Evolutionary conservation across 2,888 invertebrate genomes (phyloP).

Genomic region (Galerucella pusilla): DNA sequence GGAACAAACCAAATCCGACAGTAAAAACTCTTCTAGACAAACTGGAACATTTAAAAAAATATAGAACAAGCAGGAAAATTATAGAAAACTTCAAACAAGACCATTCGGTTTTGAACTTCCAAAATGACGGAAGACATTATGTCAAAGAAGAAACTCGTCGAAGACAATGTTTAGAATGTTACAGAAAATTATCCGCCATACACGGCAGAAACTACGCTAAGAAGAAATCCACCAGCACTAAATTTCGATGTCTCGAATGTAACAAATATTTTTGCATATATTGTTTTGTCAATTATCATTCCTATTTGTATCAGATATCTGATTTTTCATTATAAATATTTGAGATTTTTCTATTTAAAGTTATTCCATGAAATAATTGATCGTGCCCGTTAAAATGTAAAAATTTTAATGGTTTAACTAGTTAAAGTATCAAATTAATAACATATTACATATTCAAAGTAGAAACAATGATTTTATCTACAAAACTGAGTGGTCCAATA

Average conservation of each 20-base stretch:
- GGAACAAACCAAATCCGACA: not conserved
- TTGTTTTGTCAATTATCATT: not conserved
- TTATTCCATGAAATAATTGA: too few relatives aligned
- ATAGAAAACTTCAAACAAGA: not conserved
- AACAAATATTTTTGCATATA: constrained; percentile 4
- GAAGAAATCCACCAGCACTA: not conserved
- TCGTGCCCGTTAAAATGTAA: too few relatives aligned
- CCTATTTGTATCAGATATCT: constrained; percentile 1
- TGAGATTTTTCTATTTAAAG: too few relatives aligned
- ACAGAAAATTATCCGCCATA: not conserved
- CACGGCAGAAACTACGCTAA: not conserved
- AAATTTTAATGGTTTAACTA: too few relatives aligned
- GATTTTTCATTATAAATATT: not conserved
- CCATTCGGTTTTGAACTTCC: not conserved
- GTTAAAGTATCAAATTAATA: too few relatives aligned
- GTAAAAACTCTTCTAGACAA: not conserved
- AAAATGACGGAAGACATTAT: not conserved
- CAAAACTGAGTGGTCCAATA: too few relatives aligned
- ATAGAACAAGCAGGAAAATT: not conserved
- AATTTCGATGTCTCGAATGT: not conserved
- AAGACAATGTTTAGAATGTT: not conserved
- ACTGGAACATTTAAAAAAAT: not conserved
- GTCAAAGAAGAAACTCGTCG: not conserved
- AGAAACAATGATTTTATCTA: too few relatives aligned
- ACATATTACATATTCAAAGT: too few relatives aligned